Base-by-base conservation (phyloP, 1,140 invertebrate genomes). In the Druon quercuslanigerum region DNA sequence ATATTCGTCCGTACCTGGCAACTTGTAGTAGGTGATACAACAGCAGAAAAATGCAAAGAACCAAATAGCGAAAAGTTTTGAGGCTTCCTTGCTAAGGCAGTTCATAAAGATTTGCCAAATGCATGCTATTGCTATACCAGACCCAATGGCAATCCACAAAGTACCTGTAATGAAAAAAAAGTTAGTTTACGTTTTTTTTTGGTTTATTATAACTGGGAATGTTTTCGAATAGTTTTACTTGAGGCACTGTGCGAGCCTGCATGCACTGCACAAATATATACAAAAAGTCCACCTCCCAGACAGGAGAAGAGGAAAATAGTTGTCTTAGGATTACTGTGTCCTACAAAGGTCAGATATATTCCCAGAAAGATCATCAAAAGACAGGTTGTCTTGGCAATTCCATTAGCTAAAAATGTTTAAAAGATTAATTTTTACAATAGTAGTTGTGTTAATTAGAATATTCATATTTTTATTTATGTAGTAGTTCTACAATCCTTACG, bases 271-370 rank as follows among this genome's bases (percentile, higher is more conserved):
- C 92, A 56, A 66, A 91, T 89, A 71, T 92, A 92, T 8, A 91
- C 91, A 3, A 93, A 76, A 9, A 93, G 80, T 19, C 91, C 89
- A 14, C 92, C 92, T 78, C 89, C 87, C 6, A 92, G 85, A 74
- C 91, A 88, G 46, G 91, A 92, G 16, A 92, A 77, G 5, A 94
- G 78, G 79, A 94, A 94, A 87, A 94, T 91, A 85, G 94, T 93
- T 76, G 92, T 91, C 83, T 93, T 93, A 83, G 95, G 94, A 86
- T 93, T 94, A 17, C 90, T 89, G 82, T 95, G 94, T 8, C 94
- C 95, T 54, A 92, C 89, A 83, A 93, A 92, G 75, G 92, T 93
- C 0, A 93, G 77, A 75, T 95, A 92, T 0, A 94, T 12, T 4
- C 95, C 95, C 50, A 93, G 74, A 80, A 95, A 92, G 12, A 94